Percentiles rank a stretch among this genome's conserved stretches.
Evolutionary conservation across 2,888 invertebrate genomes (phyloP).

Genomic region (Ernsta delagoae): DNA sequence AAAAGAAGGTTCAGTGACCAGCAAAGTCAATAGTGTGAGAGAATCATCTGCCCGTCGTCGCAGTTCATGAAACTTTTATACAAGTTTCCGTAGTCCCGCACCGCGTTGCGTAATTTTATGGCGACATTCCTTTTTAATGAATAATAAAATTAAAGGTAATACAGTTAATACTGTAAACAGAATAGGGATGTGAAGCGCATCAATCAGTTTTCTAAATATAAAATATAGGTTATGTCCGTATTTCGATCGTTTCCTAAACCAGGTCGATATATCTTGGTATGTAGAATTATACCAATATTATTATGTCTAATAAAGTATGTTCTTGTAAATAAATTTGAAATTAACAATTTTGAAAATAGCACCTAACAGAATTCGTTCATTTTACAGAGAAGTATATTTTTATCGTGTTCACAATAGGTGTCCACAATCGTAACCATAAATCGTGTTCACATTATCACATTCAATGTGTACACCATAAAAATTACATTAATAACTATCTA

Average conservation of each 20-base stretch:
- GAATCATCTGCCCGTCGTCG: conserved; percentile 13
- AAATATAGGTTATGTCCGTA: not conserved
- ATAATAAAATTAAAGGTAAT: conserved; percentile 13
- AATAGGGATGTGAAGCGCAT: conserved; percentile 5
- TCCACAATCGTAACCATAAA: too few species aligned
- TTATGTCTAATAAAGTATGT: too few species aligned
- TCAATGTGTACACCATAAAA: too few species aligned
- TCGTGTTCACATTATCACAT: too few species aligned
- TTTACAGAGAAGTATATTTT: too few species aligned
- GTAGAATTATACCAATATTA: too few species aligned
- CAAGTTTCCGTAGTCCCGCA: conserved; percentile 18
- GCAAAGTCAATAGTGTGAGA: conserved; percentile 17
- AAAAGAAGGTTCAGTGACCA: conserved; percentile 18
- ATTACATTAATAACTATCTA: too few species aligned
- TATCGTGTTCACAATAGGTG: too few species aligned
- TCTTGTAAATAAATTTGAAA: too few species aligned
- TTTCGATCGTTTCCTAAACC: not conserved
- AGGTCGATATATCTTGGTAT: too few species aligned
- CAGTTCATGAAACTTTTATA: conserved; percentile 34
- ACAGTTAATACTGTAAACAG: conserved; percentile 15
- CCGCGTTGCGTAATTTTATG: conserved; percentile 27
- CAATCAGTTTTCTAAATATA: conserved; percentile 3
- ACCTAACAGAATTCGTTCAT: too few species aligned
- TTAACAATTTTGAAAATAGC: too few species aligned
- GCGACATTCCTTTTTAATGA: conserved; percentile 25